Percentiles rank a stretch among this genome's conserved stretches.
These are phyloP conservation scores for Lepisosteus osseus DNA, from an alignment of 2,113 vertebrate species.

Conservation along the genomic window DNA sequence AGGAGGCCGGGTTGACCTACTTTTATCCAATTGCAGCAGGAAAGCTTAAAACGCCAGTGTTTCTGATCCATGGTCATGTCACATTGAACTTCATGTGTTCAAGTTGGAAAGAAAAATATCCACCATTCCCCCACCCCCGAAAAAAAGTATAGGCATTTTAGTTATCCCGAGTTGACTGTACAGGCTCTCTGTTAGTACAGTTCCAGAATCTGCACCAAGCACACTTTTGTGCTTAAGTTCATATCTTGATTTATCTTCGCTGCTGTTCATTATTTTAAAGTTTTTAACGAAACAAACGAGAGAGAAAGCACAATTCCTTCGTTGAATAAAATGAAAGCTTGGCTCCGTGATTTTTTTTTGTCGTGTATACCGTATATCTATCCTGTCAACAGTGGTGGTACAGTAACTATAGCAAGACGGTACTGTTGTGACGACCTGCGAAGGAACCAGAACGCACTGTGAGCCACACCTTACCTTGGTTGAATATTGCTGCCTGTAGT, in stretches of 20 bases:
- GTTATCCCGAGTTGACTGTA: too few relatives aligned
- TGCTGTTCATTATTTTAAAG: too few relatives aligned
- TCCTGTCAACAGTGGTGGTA: slow-evolving; percentile 33
- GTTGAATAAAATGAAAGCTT: too few relatives aligned
- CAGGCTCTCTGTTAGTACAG: too few relatives aligned
- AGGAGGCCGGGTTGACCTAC: slow-evolving; percentile 57
- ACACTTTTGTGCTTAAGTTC: too few relatives aligned
- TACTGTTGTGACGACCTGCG: slow-evolving; percentile 21
- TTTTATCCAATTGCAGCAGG: slow-evolving; percentile 54
- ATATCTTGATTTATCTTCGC: too few relatives aligned
- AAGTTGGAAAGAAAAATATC: slow-evolving; percentile 30
- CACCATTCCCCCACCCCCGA: not conserved
- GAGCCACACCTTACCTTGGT: not conserved
- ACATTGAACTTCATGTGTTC: slow-evolving; percentile 57
- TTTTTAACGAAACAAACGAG: too few relatives aligned
- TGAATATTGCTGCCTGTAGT: too few relatives aligned
- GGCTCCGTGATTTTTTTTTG: not conserved
- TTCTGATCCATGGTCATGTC: slow-evolving; percentile 26
- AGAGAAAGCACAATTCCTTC: too few relatives aligned
- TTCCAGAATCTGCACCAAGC: too few relatives aligned
- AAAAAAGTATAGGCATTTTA: not conserved
- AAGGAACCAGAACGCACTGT: slow-evolving; percentile 33
- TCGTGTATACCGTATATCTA: slow-evolving; percentile 15
- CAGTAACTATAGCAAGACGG: slow-evolving; percentile 29
- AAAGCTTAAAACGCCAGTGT: slow-evolving; percentile 14